Base-by-base conservation (phyloP, 2,113 vertebrate species). In the Puntigrus tetrazona region DNA sequence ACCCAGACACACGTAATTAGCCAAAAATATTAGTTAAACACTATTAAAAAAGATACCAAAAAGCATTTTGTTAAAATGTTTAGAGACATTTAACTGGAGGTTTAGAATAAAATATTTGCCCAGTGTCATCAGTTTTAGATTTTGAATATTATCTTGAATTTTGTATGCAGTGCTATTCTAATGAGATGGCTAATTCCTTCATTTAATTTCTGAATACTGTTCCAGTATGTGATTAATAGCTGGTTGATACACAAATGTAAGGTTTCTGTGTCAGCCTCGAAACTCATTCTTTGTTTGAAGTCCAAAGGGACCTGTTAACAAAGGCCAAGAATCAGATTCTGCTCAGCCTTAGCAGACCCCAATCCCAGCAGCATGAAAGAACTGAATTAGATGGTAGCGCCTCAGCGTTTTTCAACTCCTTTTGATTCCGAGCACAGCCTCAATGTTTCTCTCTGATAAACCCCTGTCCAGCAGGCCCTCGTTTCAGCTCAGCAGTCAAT, bases 361-460 rank as follows among this genome's bases (percentile, higher is more conserved):
- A 22, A 34, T 29, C 38, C 2, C 14, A 25, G 2, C 18, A 79
- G 57, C n/a, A 1, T 79, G 7, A 7, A 65, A 61, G 25, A 36
- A 63, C 5, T 11, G n/a, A 63, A 57, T 41, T 38, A 63, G 38
- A 63, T 81, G 34, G 13, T 43, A 25, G 25, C 1, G 36, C 36
- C 36, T 57, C 50, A 36, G 10, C 47, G n/a, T 61, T 25, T 81
- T 74, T 73, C 41, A 87, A 45, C 91, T 91, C 87, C 82, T 93
- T 93, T 90, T 86, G 89, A 92, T 92, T 92, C 92, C 84, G 59
- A 87, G 89, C 91, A 89, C 90, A 89, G 87, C 88, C 81, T 10
- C 69, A 38, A 70, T 89, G 41, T 67, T 52, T 52, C 41, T 90
- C 87, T 84, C 83, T 89, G 90, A 92, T 84, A 87, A 91, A 89